These are phyloP conservation scores for Alosa alosa DNA, from an alignment of 2,113 vertebrate genomes.

Conservation along the genomic window DNA sequence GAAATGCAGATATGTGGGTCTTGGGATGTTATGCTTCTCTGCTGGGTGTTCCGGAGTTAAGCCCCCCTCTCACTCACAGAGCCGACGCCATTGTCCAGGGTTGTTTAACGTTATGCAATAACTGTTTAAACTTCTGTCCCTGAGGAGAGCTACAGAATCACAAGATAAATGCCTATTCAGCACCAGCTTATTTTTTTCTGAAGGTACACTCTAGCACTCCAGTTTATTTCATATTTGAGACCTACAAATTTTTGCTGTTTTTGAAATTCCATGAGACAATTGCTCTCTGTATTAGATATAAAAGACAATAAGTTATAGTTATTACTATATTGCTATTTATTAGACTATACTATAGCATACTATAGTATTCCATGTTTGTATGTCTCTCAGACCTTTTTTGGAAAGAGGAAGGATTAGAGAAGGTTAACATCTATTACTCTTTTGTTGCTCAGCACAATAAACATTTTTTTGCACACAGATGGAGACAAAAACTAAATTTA, in stretches of 20 bases:
- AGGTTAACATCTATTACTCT: not conserved
- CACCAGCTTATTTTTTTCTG: not conserved
- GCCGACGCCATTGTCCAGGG: not conserved
- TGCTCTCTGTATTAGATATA: not conserved
- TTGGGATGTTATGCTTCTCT: slow-evolving; percentile 5
- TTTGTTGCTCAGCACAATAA: not conserved
- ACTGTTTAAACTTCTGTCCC: slow-evolving; percentile 6
- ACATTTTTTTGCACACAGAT: not conserved
- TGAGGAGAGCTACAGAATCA: not conserved
- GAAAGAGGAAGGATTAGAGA: not conserved
- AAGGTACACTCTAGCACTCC: not conserved
- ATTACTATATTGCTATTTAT: not conserved
- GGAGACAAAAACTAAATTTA: not conserved
- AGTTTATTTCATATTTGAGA: not conserved
- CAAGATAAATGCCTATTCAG: slow-evolving; percentile 2
- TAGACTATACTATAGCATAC: no score
- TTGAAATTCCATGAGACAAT: not conserved
- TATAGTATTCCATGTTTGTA: not conserved
- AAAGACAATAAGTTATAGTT: not conserved
- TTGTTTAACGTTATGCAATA: slow-evolving; percentile 19
- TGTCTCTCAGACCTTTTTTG: not conserved
- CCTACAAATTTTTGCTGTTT: not conserved
- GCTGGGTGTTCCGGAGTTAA: not conserved
- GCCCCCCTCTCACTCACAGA: not conserved
- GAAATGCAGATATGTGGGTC: not conserved